Percentiles rank a stretch among this genome's conserved stretches.
These are phyloP conservation scores for Phalacrocorax brasilianus DNA, from an alignment of 2,113 vertebrate genomes.

Conservation along the genomic window DNA sequence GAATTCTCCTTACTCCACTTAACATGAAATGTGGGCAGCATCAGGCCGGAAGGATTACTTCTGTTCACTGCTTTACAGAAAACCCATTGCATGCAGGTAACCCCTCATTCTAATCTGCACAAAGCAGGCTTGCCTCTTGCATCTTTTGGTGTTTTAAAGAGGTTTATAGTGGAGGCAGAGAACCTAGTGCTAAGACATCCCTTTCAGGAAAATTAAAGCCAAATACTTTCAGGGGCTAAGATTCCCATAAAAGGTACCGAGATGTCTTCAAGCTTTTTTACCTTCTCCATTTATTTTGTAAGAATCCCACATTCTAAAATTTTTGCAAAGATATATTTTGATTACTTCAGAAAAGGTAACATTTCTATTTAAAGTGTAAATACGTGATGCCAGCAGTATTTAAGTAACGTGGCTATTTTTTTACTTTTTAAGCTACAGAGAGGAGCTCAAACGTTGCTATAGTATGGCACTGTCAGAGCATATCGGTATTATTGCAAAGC, in stretches of 20 bases:
- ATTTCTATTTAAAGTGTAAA: slow-evolving; percentile 82
- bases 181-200: neutral
- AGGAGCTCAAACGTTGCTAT: slow-evolving; percentile 16
- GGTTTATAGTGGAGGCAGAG: slow-evolving; percentile 5
- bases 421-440: slow-evolving; percentile 41
- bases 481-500: slow-evolving; percentile 39
- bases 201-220: slow-evolving; percentile 50
- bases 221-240: slow-evolving; percentile 22
- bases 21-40: neutral
- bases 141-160: neutral
- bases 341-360: slow-evolving; percentile 72
- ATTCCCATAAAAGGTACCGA: slow-evolving; percentile 63
- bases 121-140: slow-evolving; percentile 3
- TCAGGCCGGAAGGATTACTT: neutral
- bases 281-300: slow-evolving; percentile 69
- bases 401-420: slow-evolving; percentile 73
- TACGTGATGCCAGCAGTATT: slow-evolving; percentile 67
- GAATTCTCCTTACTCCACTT: neutral
- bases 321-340: slow-evolving; percentile 83
- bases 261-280: slow-evolving; percentile 64
- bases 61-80: neutral
- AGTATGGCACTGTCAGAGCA: slow-evolving; percentile 41
- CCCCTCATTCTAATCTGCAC: neutral
- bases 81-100: neutral
- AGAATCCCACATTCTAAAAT: slow-evolving; percentile 70